A percentile compares a stretch with the other conserved stretches of the same genome.
These are phyloP conservation scores for Nomada ferruginata DNA, from an alignment of 2,888 invertebrate genomes.

Conservation along the genomic window DNA sequence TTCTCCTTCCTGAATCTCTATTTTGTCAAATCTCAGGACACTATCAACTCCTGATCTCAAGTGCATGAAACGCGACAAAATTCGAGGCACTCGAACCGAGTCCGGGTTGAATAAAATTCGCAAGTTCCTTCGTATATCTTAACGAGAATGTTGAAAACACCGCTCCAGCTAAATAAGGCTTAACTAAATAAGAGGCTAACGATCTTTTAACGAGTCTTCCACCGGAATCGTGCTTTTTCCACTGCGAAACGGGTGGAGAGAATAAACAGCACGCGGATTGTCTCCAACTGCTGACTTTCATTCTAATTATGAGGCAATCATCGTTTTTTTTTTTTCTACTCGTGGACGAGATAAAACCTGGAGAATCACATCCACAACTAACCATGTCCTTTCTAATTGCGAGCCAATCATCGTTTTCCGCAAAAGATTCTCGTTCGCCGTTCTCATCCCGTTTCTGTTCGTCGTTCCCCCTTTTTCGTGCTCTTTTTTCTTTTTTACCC, in stretches of 20 bases:
- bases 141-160: background rate
- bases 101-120: background rate
- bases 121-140: background rate
- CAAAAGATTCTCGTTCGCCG: conserved; percentile 13
- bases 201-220: conserved; percentile 24
- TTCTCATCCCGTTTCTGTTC: conserved; percentile 2
- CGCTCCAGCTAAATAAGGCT: background rate
- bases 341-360: conserved; percentile 8
- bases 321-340: background rate
- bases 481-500: background rate
- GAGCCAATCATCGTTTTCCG: conserved; percentile 50
- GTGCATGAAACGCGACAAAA: background rate
- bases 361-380: background rate
- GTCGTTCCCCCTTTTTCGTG: background rate
- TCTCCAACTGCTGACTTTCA: conserved; percentile 8
- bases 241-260: background rate
- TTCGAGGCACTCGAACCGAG: background rate
- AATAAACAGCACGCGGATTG: conserved; percentile 10
- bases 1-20: too few relatives aligned
- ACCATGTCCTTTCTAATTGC: conserved; percentile 43
- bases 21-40: too few relatives aligned
- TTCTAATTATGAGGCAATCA: conserved; percentile 19
- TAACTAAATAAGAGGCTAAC: conserved; percentile 16
- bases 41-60: background rate
- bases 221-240: conserved; percentile 1